Base-by-base conservation (phyloP, 1,140 invertebrate genomes). In the Heterodera schachtii region DNA sequence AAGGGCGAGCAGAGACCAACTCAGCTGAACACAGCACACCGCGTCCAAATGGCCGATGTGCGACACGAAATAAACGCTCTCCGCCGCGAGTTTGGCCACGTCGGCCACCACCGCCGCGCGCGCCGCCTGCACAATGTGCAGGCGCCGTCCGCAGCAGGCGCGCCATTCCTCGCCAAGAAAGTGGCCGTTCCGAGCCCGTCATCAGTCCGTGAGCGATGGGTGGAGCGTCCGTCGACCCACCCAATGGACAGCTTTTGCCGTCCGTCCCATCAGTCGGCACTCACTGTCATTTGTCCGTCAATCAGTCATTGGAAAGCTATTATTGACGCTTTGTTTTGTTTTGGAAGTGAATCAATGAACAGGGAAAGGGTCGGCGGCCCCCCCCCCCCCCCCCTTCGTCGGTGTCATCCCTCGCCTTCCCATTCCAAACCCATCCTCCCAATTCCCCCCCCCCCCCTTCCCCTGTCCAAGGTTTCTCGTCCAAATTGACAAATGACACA, bases 121-220 rank as follows among this genome's bases (percentile, higher is more conserved):
- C 21, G 70, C 77, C 21, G 57, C 70, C 31, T 13, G 60, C 70
- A 78, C 77, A 70, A 78, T 78, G 31, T 78, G 77, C 46, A 78
- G 31, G 47, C 77, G 77, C 0, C 49, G 19, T 6, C 69, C 41
- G 47, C 66, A 78, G 66, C 77, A 78, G 21, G 77, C 64, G 66
- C 77, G 77, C 66, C 70, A 78, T 43, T 80, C 49, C 75, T 80
- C 71, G 5, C 79, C 79, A 4, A 66, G 6, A 75, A 80, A 80
- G 46, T 75, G 70, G 31, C 6, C 31, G 21, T 31, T 49, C 70
- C 69, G 60, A 21, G 11, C 3, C 41, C 41, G 46, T 76, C 75
- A 47, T 43, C 57, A 6, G 57, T 60, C 41, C n/a, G 41, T 3
- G 41, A 71, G 31, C 8, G 31, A 21, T 19, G 75, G 41, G 41